Evolutionary conservation across 2,113 vertebrate species (phyloP).

Genomic region (Heteronetta atricapilla): DNA sequence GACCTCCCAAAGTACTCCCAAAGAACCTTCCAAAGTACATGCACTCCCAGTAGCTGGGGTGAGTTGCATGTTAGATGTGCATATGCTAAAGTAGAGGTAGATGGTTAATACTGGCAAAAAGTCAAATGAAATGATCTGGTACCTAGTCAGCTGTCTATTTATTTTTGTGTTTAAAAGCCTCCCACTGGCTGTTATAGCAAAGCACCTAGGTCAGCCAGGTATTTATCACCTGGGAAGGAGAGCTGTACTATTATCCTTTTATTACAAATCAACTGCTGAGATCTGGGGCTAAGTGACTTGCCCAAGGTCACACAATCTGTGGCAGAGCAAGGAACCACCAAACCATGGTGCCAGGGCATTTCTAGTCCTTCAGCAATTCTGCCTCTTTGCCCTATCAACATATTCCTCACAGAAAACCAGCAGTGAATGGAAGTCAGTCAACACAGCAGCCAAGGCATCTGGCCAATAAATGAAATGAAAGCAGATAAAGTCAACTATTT

Average conservation of each 20-base stretch:
- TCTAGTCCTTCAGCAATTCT: background rate
- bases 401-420: background rate
- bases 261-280: slow-evolving; percentile 4
- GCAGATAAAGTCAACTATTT: background rate
- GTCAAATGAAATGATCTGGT: background rate
- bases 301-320: slow-evolving; percentile 13
- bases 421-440: background rate
- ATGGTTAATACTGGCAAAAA: background rate
- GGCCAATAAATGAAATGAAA: background rate
- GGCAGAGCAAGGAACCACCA: background rate
- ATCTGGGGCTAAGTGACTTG: background rate
- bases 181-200: background rate
- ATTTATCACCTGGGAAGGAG: background rate
- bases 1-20: background rate
- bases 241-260: slow-evolving; percentile 9
- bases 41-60: background rate
- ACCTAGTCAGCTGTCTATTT: background rate
- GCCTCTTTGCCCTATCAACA: background rate
- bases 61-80: background rate
- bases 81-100: background rate
- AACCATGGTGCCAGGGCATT: background rate
- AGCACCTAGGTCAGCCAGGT: background rate
- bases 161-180: slow-evolving; percentile 8
- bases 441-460: background rate
- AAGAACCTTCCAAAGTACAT: background rate